Evolutionary conservation across 1,140 invertebrate species (phyloP), one percentile per base, ranked within the genome.

Genomic region (Diuraphis noxia): DNA sequence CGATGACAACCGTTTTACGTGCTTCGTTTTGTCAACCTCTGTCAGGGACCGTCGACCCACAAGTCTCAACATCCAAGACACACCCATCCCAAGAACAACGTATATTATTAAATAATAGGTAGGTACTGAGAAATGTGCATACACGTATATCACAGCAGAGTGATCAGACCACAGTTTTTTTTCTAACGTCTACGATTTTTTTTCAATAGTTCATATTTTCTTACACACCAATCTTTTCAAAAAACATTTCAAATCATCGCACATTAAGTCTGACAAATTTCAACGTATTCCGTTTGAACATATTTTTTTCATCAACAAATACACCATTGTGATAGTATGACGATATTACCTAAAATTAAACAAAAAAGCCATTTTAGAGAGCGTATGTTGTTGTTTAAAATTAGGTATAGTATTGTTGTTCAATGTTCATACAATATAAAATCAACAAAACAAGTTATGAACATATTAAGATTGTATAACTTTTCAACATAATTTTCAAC

Each of bases 51-150:
- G 56, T 9, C 3, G 56, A 63, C 25, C 30, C 10, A 5, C n/a
- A 1, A 6, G 30, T 72, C 56, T 13, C 13, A 1, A n/a, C 56
- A 72, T 13, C 56, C 56, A 13, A n/a, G 13, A 5, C 56, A n/a
- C 13, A 10, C 30, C 10, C n/a, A 4, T 5, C 30, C 30, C 56
- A 6, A 72, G 13, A 17, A 72, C 17, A 13, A 72, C 56, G 13
- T n/a, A n/a, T 72, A 72, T n/a, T n/a, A n/a, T 72, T 72, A 72
- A 72, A 72, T 72, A n/a, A 72, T 72, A n/a, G n/a, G n/a, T n/a
- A n/a, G n/a, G n/a, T n/a, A 4, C n/a, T n/a, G n/a, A 17, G 56
- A 4, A 72, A 72, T 72, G 30, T 17, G 34, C 10, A n/a, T 17
- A 63, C 30, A n/a, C 56, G 13, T n/a, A n/a, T 72, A 72, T n/a